Base-by-base conservation (phyloP, 2,113 vertebrate genomes). In the Polyodon spathula region DNA sequence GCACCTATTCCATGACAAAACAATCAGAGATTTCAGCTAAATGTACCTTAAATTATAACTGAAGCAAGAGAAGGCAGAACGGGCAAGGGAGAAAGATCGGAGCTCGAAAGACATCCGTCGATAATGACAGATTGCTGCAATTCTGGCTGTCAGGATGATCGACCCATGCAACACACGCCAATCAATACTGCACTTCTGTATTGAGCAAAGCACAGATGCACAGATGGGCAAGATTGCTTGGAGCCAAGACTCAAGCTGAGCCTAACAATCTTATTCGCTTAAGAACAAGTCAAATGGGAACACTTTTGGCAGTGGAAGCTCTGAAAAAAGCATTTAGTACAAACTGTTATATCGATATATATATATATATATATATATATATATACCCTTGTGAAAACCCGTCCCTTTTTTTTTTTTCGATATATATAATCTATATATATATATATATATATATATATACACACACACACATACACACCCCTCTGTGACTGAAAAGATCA, bases 121-220 rank as follows among this genome's bases (percentile, higher is more conserved):
- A 97, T 95, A 94, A 92, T 92, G 92, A 96, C 92, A 95, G 93
- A 97, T 97, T 92, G 94, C 94, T 94, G 92, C 93, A 95, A 97
- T 96, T 97, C 92, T 92, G 88, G 84, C 91, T 95, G 92, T 93
- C 88, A 93, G 89, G 86, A 87, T 76, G 87, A 97, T 97, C 88
- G 92, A 97, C 92, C 89, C 92, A 83, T 80, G 84, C 89, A 87
- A 89, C 90, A 89, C 88, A 90, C 87, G 84, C 88, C 91, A 92
- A 93, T 97, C 94, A 92, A 97, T 97, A 94, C 77, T 75, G 75
- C 86, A 79, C 87, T 88, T 87, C 89, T 90, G 90, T 86, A 88
- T 81, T 71, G 85, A 88, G 76, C 77, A 81, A 71, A 51, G 78
- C 80, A 79, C 80, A 85, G 76, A 77, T 73, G 84, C 66, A 81